A percentile compares a stretch with the other conserved stretches of the same genome.
These are phyloP conservation scores for Hylia prasina DNA, from an alignment of 2,113 vertebrate genomes.

Conservation along the genomic window DNA sequence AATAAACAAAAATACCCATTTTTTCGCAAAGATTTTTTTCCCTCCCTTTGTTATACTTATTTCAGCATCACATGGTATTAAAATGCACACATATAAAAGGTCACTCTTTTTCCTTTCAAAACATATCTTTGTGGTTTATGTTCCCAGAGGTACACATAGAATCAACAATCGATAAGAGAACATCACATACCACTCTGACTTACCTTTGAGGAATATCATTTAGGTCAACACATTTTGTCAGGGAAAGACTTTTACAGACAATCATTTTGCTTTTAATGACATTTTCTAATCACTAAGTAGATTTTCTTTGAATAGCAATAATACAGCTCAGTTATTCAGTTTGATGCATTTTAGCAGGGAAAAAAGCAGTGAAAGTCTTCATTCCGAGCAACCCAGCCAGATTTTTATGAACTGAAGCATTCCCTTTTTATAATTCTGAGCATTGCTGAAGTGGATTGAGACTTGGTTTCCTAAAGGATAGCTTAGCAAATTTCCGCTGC, in stretches of 20 bases:
- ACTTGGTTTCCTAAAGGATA: background rate
- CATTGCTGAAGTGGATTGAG: background rate
- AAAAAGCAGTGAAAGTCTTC: background rate
- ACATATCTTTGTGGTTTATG: slow-evolving; percentile 69
- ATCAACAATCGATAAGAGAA: slow-evolving; percentile 76
- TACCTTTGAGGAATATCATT: slow-evolving; percentile 68
- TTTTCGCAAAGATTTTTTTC: slow-evolving; percentile 9
- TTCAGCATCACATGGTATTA: slow-evolving; percentile 71
- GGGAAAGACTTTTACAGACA: slow-evolving; percentile 57
- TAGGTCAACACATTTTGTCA: slow-evolving; percentile 56
- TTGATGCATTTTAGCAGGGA: slow-evolving; percentile 27
- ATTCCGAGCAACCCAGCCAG: background rate
- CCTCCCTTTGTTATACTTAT: slow-evolving; percentile 45
- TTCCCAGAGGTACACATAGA: slow-evolving; percentile 61
- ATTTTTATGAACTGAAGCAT: slow-evolving; percentile 13
- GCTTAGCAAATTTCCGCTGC: background rate
- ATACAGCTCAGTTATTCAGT: background rate
- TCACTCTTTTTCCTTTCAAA: slow-evolving; percentile 74
- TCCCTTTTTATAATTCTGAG: background rate
- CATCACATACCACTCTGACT: slow-evolving; percentile 62
- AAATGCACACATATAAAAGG: slow-evolving; percentile 76
- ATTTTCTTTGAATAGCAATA: slow-evolving; percentile 38
- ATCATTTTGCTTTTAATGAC: slow-evolving; percentile 61
- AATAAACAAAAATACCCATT: slow-evolving; percentile 28
- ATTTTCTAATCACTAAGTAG: slow-evolving; percentile 59